These are phyloP conservation scores for Gobius niger DNA, from an alignment of 2,113 vertebrate genomes.

Conservation along the genomic window DNA sequence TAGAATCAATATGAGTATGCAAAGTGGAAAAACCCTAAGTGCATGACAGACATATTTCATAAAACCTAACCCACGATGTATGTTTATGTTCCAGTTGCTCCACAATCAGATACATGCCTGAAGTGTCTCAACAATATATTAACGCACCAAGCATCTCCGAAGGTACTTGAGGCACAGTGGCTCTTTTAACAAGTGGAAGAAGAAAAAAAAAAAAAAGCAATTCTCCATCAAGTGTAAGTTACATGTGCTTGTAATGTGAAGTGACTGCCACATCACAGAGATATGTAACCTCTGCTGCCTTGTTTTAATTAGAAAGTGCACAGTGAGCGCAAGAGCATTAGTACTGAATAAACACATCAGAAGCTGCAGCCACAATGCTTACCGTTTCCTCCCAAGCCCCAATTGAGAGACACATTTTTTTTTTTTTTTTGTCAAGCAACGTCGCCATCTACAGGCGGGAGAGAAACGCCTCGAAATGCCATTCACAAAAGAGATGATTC, in stretches of 20 bases:
- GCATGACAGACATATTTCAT: not conserved
- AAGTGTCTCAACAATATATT: constrained; percentile 47
- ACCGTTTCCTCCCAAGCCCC: constrained; percentile 31
- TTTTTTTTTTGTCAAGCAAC: constrained; percentile 80
- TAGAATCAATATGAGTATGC: not conserved
- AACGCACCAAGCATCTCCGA: constrained; percentile 53
- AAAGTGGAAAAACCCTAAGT: not conserved
- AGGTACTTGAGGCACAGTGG: constrained; percentile 57
- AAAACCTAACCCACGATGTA: not conserved
- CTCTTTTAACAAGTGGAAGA: constrained; percentile 41
- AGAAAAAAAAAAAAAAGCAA: constrained; percentile 50
- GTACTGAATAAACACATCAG: constrained; percentile 51
- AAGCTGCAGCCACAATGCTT: constrained; percentile 37
- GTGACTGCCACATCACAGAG: constrained; percentile 47
- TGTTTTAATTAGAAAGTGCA: constrained; percentile 62
- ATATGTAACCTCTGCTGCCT: constrained; percentile 56
- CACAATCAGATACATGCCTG: constrained; percentile 28
- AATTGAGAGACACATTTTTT: constrained; percentile 10
- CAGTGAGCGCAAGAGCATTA: constrained; percentile 59
- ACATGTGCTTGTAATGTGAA: constrained; percentile 49
- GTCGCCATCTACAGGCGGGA: constrained; percentile 91
- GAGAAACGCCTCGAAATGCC: constrained; percentile 14
- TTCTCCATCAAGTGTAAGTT: constrained; percentile 52
- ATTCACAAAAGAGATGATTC: constrained; percentile 24
- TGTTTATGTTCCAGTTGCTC: constrained; percentile 8